Base-by-base conservation (phyloP, 1,140 invertebrate genomes). In the Stegodyphus dumicola region DNA sequence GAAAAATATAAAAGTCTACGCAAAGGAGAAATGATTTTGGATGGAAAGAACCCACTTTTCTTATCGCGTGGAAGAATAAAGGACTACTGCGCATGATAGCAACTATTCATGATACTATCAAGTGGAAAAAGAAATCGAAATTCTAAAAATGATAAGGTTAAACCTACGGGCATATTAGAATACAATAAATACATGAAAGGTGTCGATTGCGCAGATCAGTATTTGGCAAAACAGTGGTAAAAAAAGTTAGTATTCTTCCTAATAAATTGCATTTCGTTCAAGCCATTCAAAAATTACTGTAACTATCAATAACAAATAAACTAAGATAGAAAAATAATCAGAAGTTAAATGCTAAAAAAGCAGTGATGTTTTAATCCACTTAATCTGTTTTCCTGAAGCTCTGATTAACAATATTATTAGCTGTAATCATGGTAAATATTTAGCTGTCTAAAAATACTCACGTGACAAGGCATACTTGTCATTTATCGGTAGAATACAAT, bases 251-350 rank as follows among this genome's bases (percentile, higher is more conserved):
- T 13, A 11, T 67, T 67, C n/a, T 67, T 67, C n/a, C 65, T 67
- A n/a, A 67, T 67, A 67, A 67, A 67, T n/a, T 67, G 65, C 65
- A 67, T n/a, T n/a, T 67, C n/a, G 65, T 67, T 67, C 65, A 67
- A 17, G 7, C 7, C 17, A 10, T 67, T 9, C n/a, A 18, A 67
- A 67, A 7, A 9, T 7, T 67, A 67, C 65, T 67, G n/a, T 67
- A 67, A 7, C 65, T 67, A 67, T 67, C 65, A 10, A n/a, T n/a
- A 6, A 67, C 7, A 67, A 67, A n/a, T n/a, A n/a, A n/a, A n/a
- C n/a, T n/a, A n/a, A n/a, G n/a, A n/a, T n/a, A n/a, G n/a, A n/a
- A n/a, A n/a, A n/a, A n/a, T n/a, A n/a, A n/a, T n/a, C n/a, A n/a
- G n/a, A n/a, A n/a, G n/a, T n/a, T n/a, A n/a, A n/a, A n/a, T n/a